These are phyloP conservation scores for Chamaea fasciata DNA, from an alignment of 2,113 vertebrate species.

Conservation along the genomic window DNA sequence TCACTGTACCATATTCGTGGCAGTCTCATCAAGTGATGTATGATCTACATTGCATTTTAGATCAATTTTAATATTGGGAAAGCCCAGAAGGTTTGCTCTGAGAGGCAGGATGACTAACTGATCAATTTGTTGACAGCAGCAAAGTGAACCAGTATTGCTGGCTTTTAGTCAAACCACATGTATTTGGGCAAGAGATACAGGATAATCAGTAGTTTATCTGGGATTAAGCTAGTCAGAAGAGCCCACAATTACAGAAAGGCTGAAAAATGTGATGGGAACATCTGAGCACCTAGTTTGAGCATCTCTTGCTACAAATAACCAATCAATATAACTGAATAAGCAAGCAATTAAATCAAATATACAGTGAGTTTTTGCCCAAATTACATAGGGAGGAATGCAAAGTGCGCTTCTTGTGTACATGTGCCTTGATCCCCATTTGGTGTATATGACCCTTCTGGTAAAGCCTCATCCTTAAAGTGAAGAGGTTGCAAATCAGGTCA, in stretches of 20 bases:
- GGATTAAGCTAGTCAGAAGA: conserved; percentile 1
- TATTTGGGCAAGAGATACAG: background rate
- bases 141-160: background rate
- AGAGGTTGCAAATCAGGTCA: background rate
- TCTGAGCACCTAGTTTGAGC: background rate
- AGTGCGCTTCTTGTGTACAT: background rate
- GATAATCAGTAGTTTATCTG: background rate
- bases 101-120: background rate
- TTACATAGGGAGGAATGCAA: background rate
- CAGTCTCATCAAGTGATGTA: background rate
- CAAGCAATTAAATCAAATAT: background rate
- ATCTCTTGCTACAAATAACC: background rate
- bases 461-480: background rate
- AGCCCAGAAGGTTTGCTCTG: background rate
- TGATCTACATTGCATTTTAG: background rate
- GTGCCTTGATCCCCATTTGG: background rate
- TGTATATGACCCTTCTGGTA: background rate
- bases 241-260: background rate
- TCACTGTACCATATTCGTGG: background rate
- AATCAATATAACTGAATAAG: background rate
- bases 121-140: conserved; percentile 16
- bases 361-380: background rate
- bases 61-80: conserved; percentile 37
- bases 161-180: background rate
- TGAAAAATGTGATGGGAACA: background rate